These are phyloP conservation scores for Lordiphosa mommai DNA, from an alignment of 1,140 invertebrate species.

Conservation along the genomic window DNA sequence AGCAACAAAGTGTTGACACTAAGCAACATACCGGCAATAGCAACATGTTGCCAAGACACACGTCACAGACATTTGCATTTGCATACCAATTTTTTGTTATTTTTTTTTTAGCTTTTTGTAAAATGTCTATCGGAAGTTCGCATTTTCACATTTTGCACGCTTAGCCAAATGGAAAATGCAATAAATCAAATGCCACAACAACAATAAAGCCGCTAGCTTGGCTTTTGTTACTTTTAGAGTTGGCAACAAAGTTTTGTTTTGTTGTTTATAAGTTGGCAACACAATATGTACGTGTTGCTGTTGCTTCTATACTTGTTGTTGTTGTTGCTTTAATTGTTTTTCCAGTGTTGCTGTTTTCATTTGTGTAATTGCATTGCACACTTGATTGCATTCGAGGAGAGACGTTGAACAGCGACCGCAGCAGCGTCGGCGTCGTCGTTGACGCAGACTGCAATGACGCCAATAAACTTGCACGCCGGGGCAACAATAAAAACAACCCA, in stretches of 20 bases:
- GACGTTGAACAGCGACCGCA: conserved; percentile 11
- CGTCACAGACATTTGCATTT: not conserved
- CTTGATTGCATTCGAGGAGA: conserved; percentile 59
- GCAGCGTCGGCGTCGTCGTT: conserved; percentile 9
- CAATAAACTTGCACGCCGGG: conserved; percentile 38
- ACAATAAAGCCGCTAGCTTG: conserved; percentile 25
- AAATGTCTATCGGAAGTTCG: conserved; percentile 52
- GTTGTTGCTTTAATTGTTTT: conserved; percentile 36
- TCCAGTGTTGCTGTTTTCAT: conserved; percentile 44
- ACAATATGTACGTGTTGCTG: conserved; percentile 13
- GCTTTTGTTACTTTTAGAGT: conserved; percentile 27
- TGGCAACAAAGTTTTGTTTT: conserved; percentile 31
- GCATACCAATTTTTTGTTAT: conserved; percentile 7
- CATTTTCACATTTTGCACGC: conserved; percentile 51
- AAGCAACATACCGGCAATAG: too few species aligned
- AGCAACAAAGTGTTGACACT: conserved; percentile 2
- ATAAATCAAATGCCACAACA: conserved; percentile 41
- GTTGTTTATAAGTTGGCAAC: conserved; percentile 1
- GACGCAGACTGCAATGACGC: conserved; percentile 46
- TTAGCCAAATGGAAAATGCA: conserved; percentile 43
- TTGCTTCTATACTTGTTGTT: conserved; percentile 30
- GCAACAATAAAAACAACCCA: too few species aligned
- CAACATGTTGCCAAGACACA: conserved; percentile 45
- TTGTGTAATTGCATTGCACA: conserved; percentile 73
- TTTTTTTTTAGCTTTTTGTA: conserved; percentile 7